Evolutionary conservation across 1,140 invertebrate genomes (phyloP).

Genomic region (Drosophila guanche): DNA sequence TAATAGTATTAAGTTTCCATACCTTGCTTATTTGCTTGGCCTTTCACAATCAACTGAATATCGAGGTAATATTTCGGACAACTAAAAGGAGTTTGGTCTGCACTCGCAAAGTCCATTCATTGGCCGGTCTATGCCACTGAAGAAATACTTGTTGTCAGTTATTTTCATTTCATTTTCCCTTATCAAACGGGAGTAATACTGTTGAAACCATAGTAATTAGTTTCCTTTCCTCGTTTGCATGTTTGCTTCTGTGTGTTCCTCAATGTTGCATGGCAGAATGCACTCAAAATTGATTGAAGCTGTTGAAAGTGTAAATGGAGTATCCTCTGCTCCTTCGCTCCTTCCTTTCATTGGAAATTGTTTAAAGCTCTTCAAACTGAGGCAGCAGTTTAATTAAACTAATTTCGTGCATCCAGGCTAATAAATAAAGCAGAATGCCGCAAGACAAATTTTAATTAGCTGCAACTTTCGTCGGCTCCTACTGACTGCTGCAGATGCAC

Average conservation of each 20-base stretch:
- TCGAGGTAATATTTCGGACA: too few species aligned
- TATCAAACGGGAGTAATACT: constrained; percentile 52
- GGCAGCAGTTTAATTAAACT: constrained; percentile 47
- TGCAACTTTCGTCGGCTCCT: constrained; percentile 22
- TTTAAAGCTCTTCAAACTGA: constrained; percentile 28
- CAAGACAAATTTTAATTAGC: constrained; percentile 64
- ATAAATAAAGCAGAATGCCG: constrained; percentile 56
- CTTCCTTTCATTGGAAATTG: constrained; percentile 11
- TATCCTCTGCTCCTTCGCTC: not conserved
- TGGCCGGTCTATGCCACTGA: too few species aligned
- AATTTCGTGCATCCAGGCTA: constrained; percentile 49
- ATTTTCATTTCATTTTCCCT: constrained; percentile 14
- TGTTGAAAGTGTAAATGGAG: too few species aligned
- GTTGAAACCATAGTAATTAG: constrained; percentile 11
- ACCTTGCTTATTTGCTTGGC: too few species aligned
- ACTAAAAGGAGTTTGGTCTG: too few species aligned
- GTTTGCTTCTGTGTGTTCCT: constrained; percentile 1
- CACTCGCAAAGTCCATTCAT: too few species aligned
- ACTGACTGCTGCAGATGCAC: not conserved
- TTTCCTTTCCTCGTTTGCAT: constrained; percentile 50
- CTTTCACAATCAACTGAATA: too few species aligned
- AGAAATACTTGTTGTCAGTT: too few species aligned
- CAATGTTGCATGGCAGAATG: constrained; percentile 29
- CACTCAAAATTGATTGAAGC: constrained; percentile 2
- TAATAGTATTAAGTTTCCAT: too few species aligned